Conservation (phyloP, 2,113 vertebrate genomes). For the Quiscalus mexicanus region DNA sequence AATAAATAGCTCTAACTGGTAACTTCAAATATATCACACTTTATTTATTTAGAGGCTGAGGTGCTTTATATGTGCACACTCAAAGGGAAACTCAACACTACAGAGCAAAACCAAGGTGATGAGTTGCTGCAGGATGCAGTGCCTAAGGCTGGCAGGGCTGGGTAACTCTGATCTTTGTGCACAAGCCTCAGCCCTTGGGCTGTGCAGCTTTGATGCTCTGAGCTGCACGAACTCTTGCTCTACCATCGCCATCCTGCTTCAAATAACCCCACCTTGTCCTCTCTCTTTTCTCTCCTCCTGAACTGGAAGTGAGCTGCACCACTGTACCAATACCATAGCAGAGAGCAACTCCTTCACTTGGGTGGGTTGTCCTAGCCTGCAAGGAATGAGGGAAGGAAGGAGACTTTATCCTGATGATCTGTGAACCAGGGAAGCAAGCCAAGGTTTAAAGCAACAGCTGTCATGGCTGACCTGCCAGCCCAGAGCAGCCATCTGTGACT, state of each 20-base stretch:
- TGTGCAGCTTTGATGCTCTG: background rate
- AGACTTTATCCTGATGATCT: background rate
- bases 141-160: background rate
- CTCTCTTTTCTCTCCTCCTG: background rate
- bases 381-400: background rate
- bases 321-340: accelerated
- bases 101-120: background rate
- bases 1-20: background rate
- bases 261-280: background rate
- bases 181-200: background rate
- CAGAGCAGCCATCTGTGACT: conserved; percentile 40
- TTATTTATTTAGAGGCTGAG: background rate
- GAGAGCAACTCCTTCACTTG: background rate
- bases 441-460: conserved; percentile 50
- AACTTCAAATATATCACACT: background rate
- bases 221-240: background rate
- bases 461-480: conserved; percentile 28
- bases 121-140: background rate
- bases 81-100: background rate
- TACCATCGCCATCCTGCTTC: background rate
- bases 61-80: background rate
- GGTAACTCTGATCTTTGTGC: background rate
- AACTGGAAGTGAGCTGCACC: background rate
- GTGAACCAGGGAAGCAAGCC: background rate
- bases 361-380: background rate